Evolutionary conservation across 2,888 invertebrate genomes (phyloP).

Genomic region (Torymus auratus): DNA sequence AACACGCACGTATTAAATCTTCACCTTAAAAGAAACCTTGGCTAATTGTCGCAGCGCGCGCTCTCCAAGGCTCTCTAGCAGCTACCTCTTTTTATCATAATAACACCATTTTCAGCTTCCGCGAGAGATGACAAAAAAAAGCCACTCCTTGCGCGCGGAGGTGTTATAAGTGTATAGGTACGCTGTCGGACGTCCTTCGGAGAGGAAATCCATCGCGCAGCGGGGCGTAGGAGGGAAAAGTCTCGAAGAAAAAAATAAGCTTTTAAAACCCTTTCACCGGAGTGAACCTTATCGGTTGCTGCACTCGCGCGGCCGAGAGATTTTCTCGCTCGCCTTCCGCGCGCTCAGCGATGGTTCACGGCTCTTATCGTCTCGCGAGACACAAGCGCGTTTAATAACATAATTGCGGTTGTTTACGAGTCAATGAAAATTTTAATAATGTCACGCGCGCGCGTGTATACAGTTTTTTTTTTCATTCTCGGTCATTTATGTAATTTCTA

Average conservation of each 20-base stretch:
- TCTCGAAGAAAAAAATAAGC: conserved; percentile 11
- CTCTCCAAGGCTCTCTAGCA: not conserved
- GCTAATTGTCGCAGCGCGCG: not conserved
- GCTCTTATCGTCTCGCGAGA: too few relatives aligned
- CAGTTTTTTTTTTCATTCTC: too few relatives aligned
- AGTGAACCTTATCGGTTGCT: not conserved
- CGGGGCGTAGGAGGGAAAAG: not conserved
- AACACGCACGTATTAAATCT: too few relatives aligned
- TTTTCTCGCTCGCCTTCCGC: not conserved
- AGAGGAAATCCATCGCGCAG: conserved; percentile 3
- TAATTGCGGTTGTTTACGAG: too few relatives aligned
- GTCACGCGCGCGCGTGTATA: too few relatives aligned
- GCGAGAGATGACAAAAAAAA: conserved; percentile 6
- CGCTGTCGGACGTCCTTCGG: conserved; percentile 15
- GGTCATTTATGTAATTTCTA: too few relatives aligned
- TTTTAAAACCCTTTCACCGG: conserved; percentile 44
- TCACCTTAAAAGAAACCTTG: conserved; percentile 1
- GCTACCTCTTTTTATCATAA: not conserved
- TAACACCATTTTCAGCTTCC: conserved; percentile 14
- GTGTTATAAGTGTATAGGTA: conserved; percentile 21
- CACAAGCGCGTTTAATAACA: too few relatives aligned
- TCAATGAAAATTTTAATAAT: too few relatives aligned
- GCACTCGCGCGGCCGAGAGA: not conserved
- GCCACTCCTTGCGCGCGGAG: not conserved
- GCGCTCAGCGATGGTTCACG: too few relatives aligned